Evolutionary conservation across 2,113 vertebrate genomes (phyloP).

Genomic region (Origma solitaria): DNA sequence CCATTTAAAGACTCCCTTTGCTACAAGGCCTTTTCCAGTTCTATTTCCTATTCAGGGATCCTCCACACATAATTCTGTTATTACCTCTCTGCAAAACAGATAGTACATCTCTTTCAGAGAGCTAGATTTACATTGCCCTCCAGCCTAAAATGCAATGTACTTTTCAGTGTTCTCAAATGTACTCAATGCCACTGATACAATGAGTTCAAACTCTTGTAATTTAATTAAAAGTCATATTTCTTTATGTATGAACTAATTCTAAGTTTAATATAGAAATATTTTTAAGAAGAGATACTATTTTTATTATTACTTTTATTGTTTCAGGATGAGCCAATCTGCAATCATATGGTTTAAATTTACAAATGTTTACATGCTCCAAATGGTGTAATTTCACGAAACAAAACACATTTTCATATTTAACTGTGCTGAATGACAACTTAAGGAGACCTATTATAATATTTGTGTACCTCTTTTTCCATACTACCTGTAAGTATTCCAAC

Average conservation of each 20-base stretch:
- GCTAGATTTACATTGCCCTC: background rate
- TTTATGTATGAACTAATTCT: background rate
- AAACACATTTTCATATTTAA: background rate
- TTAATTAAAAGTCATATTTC: background rate
- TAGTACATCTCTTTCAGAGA: background rate
- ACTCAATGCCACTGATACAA: background rate
- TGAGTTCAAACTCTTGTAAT: background rate
- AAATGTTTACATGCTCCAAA: conserved; percentile 18
- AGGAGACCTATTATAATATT: background rate
- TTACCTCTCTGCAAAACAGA: background rate
- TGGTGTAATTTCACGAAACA: background rate
- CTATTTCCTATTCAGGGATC: background rate
- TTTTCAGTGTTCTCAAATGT: background rate
- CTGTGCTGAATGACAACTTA: background rate
- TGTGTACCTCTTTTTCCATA: background rate
- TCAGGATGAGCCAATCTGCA: background rate
- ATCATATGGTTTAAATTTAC: conserved; percentile 29
- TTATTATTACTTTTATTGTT: conserved; percentile 24
- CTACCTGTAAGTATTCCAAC: background rate
- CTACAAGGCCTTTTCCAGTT: background rate
- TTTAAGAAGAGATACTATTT: background rate
- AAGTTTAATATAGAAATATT: conserved; percentile 8
- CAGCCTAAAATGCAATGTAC: background rate
- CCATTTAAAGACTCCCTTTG: background rate
- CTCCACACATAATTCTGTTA: background rate